Conservation (phyloP, 2,113 vertebrate species). For the Crotalus horridus region DNA sequence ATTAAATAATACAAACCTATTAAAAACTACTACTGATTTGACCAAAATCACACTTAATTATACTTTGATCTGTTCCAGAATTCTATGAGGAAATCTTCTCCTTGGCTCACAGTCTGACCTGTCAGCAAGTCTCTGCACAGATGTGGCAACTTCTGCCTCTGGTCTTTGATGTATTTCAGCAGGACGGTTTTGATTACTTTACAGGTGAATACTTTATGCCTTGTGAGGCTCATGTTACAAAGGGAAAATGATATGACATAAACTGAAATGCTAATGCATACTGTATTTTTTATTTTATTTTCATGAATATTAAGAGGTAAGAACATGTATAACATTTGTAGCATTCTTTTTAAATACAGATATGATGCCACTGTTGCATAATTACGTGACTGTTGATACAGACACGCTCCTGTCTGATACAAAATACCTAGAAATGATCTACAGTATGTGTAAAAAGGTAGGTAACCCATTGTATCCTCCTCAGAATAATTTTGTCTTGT, state of each 20-base stretch:
- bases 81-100: constrained; percentile 99
- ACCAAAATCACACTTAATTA: neutral
- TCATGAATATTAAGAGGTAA: constrained; percentile 1
- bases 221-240: neutral
- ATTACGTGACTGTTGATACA: constrained; percentile 97
- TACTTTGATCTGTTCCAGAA: constrained; percentile 71
- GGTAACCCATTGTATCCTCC: constrained; percentile 20
- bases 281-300: neutral
- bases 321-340: constrained; percentile 12
- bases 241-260: constrained; percentile 2
- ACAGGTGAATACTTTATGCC: constrained; percentile 64
- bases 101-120: constrained; percentile 96
- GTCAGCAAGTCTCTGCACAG: constrained; percentile 95
- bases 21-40: constrained; percentile 26
- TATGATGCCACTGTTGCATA: constrained; percentile 99
- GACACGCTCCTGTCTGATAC: constrained; percentile 95
- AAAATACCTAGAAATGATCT: constrained; percentile 98
- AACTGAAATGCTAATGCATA: neutral
- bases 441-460: constrained; percentile 99
- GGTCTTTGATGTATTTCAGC: constrained; percentile 97
- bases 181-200: constrained; percentile 97
- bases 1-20: constrained; percentile 11
- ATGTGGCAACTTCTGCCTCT: constrained; percentile 98
- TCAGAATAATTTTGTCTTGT: neutral
- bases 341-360: constrained; percentile 72